Evolutionary conservation across 2,888 invertebrate species (phyloP).

Genomic region (Tachystola acroxantha): DNA sequence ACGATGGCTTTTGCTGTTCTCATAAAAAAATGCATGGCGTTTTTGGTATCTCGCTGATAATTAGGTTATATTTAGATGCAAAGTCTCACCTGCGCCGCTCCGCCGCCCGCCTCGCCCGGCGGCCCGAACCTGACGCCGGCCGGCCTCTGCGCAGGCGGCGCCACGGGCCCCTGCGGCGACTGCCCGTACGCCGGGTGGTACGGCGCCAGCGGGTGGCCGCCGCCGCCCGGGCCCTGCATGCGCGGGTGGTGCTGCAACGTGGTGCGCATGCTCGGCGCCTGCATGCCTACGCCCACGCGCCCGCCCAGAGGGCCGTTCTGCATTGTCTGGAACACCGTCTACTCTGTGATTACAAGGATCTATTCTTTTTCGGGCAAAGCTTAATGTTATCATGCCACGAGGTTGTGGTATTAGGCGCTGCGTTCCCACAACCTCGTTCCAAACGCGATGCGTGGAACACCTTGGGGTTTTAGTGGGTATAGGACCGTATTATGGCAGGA

Average conservation of each 20-base stretch:
- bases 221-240: slow-evolving; percentile 63
- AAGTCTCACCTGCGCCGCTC: slow-evolving; percentile 83
- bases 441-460: too few relatives aligned
- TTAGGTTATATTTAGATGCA: too few relatives aligned
- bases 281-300: slow-evolving; percentile 64
- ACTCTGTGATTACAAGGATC: slow-evolving; percentile 5
- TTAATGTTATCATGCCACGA: too few relatives aligned
- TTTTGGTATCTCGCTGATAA: too few relatives aligned
- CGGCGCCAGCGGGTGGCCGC: slow-evolving; percentile 76
- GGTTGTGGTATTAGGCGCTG: too few relatives aligned
- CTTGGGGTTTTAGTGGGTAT: too few relatives aligned
- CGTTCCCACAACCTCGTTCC: too few relatives aligned
- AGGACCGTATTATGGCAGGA: too few relatives aligned
- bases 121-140: slow-evolving; percentile 73
- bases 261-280: slow-evolving; percentile 76
- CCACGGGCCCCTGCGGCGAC: slow-evolving; percentile 64
- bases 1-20: too few relatives aligned
- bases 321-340: slow-evolving; percentile 81
- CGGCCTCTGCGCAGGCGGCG: slow-evolving; percentile 43
- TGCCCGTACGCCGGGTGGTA: slow-evolving; percentile 78
- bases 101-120: slow-evolving; percentile 79
- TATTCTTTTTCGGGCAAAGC: slow-evolving; percentile 8
- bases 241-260: slow-evolving; percentile 79
- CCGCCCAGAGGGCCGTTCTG: slow-evolving; percentile 88
- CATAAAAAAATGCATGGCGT: too few relatives aligned